Conservation (phyloP, 2,797 vertebrate genomes). For the Hemibagrus guttatus region DNA sequence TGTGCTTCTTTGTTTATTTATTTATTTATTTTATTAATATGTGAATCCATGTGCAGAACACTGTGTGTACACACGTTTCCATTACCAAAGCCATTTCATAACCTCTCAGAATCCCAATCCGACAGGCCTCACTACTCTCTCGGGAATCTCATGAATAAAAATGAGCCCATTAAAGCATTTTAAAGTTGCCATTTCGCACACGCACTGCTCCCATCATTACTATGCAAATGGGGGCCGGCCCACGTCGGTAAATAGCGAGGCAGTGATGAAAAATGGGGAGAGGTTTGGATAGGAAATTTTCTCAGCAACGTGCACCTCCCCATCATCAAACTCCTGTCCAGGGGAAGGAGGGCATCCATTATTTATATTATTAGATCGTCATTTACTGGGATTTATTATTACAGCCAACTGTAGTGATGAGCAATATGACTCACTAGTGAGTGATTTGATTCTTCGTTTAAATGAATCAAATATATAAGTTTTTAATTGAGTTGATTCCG, state of each 20-base stretch:
- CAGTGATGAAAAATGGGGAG: slow-evolving; percentile 34
- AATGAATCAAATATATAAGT: not conserved
- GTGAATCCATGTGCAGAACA: slow-evolving; percentile 20
- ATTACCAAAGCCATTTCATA: slow-evolving; percentile 43
- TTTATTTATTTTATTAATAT: slow-evolving; percentile 8
- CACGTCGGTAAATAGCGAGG: slow-evolving; percentile 45
- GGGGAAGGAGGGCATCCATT: not conserved
- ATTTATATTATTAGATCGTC: not conserved
- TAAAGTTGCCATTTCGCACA: slow-evolving; percentile 55
- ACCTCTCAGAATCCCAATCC: slow-evolving; percentile 38
- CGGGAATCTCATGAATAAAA: slow-evolving; percentile 56
- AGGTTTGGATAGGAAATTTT: slow-evolving; percentile 39
- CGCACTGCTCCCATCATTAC: slow-evolving; percentile 51
- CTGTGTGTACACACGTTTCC: slow-evolving; percentile 19
- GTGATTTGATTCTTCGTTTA: not conserved
- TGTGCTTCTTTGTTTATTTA: not conserved
- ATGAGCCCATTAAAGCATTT: slow-evolving; percentile 56
- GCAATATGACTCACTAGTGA: not conserved
- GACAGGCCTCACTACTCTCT: slow-evolving; percentile 32
- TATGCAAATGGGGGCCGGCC: slow-evolving; percentile 55
- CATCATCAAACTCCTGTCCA: not conserved
- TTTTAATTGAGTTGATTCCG: not conserved
- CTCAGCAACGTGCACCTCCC: slow-evolving; percentile 17
- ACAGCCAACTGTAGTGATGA: not conserved
- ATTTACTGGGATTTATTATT: not conserved